phyloP scores from a whole-genome alignment of 2,113 vertebrate genomes.

The Bothrops jararaca region DNA sequence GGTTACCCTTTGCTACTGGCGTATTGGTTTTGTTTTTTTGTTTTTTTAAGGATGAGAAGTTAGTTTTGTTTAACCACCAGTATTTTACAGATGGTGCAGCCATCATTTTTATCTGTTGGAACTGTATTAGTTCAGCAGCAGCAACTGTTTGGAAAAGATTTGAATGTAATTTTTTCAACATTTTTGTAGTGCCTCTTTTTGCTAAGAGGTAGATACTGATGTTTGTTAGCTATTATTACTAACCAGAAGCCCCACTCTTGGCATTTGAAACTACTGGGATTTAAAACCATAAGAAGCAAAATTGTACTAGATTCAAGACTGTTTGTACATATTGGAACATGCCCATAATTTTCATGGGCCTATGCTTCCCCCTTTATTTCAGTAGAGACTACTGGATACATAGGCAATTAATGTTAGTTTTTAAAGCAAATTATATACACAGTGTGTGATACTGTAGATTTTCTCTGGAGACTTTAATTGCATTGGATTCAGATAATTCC shows the following conservation, averaged over 20 bases:
- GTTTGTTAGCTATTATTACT: background rate
- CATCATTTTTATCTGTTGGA: background rate
- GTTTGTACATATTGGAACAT: background rate
- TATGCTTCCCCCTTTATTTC: background rate
- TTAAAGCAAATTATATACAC: background rate
- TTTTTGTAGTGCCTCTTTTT: background rate
- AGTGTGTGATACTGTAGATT: background rate
- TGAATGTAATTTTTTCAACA: background rate
- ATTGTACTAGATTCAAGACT: background rate
- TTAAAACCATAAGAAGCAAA: background rate
- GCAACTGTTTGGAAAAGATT: background rate
- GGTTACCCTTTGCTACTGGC: background rate
- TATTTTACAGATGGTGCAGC: background rate
- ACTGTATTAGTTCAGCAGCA: background rate
- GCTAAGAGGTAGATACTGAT: background rate
- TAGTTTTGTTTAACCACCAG: background rate
- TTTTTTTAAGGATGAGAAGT: background rate
- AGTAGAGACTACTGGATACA: background rate
- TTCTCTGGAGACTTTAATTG: background rate
- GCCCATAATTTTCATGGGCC: background rate
- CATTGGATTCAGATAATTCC: background rate
- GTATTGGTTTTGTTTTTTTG: too few relatives aligned
- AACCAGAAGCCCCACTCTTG: background rate
- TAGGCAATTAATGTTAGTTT: background rate
- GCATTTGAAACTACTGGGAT: background rate